phyloP scores from a whole-genome alignment of 2,888 invertebrate genomes.

The Saturnia japonica region DNA sequence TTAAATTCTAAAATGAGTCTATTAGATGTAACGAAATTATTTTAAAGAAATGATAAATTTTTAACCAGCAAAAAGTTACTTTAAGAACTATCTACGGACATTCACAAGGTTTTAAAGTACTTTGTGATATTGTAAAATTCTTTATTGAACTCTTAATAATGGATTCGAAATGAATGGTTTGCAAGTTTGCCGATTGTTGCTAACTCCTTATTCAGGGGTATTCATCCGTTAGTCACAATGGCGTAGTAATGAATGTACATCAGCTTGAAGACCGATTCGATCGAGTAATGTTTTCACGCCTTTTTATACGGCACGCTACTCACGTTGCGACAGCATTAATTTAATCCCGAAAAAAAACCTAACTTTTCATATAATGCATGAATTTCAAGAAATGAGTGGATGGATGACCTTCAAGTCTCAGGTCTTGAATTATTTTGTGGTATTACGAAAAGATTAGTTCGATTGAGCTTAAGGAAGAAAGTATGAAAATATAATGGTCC shows the following conservation, averaged over 20 bases:
- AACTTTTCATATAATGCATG: no score
- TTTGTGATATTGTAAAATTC: conserved; percentile 26
- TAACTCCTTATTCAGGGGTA: conserved; percentile 33
- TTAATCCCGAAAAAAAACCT: background rate
- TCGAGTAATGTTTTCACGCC: conserved; percentile 14
- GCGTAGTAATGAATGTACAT: conserved; percentile 43
- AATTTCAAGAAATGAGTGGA: no score
- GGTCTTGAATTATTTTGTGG: no score
- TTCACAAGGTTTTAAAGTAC: conserved; percentile 16
- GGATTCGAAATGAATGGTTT: conserved; percentile 19
- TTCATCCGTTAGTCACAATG: conserved; percentile 41
- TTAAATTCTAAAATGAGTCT: no score
- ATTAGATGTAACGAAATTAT: no score
- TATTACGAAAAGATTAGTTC: no score
- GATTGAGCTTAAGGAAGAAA: no score
- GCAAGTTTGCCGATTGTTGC: conserved; percentile 19
- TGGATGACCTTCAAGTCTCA: no score
- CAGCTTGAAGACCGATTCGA: conserved; percentile 25
- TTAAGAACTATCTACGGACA: no score
- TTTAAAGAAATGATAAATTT: no score
- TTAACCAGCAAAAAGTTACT: no score
- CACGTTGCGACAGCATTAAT: conserved; percentile 9
- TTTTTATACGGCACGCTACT: conserved; percentile 20
- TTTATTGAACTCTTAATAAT: conserved; percentile 17
- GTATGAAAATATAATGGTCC: no score